Percentiles rank a stretch among this genome's conserved stretches.
phyloP scores from a whole-genome alignment of 1,140 invertebrate species.

The Ceratoteleas bidentatus region DNA sequence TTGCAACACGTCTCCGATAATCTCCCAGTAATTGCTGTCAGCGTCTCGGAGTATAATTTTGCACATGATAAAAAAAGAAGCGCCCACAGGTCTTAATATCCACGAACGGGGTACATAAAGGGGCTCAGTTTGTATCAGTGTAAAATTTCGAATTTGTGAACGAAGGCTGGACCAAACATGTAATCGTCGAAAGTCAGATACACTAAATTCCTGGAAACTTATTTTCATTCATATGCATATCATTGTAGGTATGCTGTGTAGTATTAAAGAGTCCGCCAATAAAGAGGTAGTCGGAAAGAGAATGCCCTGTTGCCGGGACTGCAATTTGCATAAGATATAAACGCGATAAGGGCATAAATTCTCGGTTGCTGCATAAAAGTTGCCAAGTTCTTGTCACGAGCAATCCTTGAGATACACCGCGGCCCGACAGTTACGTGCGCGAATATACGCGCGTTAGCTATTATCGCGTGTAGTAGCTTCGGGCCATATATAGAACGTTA shows the following conservation, averaged over 20 bases:
- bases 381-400: conserved; percentile 71
- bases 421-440: conserved; percentile 64
- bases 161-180: conserved; percentile 47
- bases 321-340: conserved; percentile 77
- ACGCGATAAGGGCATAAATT: conserved; percentile 77
- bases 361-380: conserved; percentile 70
- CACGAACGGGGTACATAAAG: conserved; percentile 9
- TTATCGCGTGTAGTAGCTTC: conserved; percentile 52
- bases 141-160: conserved; percentile 65
- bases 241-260: conserved; percentile 54
- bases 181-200: conserved; percentile 57
- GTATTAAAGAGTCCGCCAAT: conserved; percentile 68
- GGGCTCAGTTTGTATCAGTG: conserved; percentile 32
- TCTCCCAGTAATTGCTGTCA: conserved; percentile 25
- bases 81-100: conserved; percentile 38
- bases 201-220: conserved; percentile 65
- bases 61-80: conserved; percentile 30
- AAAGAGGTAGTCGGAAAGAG: conserved; percentile 64
- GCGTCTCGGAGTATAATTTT: conserved; percentile 31
- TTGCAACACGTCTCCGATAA: conserved; percentile 15
- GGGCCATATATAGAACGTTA: conserved; percentile 53
- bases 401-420: conserved; percentile 71
- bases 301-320: conserved; percentile 69
- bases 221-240: conserved; percentile 71
- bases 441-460: conserved; percentile 58